Evolutionary conservation across 1,140 invertebrate genomes (phyloP), one percentile per base, ranked within the genome.

Genomic region (Trichoplusia ni): DNA sequence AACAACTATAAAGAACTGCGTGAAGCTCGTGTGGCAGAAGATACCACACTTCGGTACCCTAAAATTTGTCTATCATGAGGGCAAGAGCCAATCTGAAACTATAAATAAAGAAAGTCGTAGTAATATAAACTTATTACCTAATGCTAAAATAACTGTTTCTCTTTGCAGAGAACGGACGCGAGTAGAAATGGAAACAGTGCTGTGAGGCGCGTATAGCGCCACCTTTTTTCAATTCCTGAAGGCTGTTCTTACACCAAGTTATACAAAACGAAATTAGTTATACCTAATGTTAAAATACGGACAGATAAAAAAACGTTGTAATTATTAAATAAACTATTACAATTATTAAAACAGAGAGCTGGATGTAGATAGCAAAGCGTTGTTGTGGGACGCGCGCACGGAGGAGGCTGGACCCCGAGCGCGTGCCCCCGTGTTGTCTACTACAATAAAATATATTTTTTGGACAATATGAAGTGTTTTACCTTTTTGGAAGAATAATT

Each of bases 101-200:
- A n/a, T n/a, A n/a, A n/a, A n/a, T n/a, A n/a, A n/a, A n/a, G n/a
- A n/a, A n/a, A n/a, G n/a, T n/a, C n/a, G n/a, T n/a, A n/a, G n/a
- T n/a, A n/a, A n/a, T n/a, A n/a, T n/a, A n/a, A n/a, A n/a, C n/a
- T n/a, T n/a, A n/a, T n/a, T n/a, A n/a, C n/a, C 25, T 27, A 4
- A 27, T 27, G 3, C 7, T 27, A 27, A 27, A 27, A 27, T 27
- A 27, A 35, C 11, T 37, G 6, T 65, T 31, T 31, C 9, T 47
- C n/a, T 46, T 86, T 87, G 25, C 75, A 90, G 87, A 75, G 87
- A 87, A 77, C 86, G 84, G 81, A 90, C 82, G 67, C 82, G 86
- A 77, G 95, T 95, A 79, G 95, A 96, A 92, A 96, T 96, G 93
- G 95, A 96, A 92, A 96, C 95, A 81, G 95, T 96, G 92, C 95